Conservation (phyloP, 2,797 vertebrate species). For the Philypnodon macrostomus region DNA sequence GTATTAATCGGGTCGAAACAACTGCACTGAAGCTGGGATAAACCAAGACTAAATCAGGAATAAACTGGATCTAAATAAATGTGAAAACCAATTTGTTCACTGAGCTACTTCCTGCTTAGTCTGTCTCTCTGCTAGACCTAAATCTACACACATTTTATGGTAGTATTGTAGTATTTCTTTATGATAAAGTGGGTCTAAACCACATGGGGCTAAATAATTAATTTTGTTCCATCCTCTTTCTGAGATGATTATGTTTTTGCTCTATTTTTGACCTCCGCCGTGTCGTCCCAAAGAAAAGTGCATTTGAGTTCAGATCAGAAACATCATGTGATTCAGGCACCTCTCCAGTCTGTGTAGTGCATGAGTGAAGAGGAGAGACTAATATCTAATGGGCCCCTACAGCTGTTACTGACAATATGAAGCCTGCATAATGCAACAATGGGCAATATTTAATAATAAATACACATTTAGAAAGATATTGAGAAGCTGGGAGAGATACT, state of each 20-base stretch:
- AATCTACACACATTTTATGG: too few relatives aligned
- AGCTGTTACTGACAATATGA: slow-evolving; percentile 52
- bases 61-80: too few relatives aligned
- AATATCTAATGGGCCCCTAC: slow-evolving; percentile 59
- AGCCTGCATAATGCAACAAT: slow-evolving; percentile 40
- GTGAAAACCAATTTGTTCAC: too few relatives aligned
- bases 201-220: too few relatives aligned
- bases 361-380: slow-evolving; percentile 52
- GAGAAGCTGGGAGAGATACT: slow-evolving; percentile 13
- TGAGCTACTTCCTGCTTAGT: too few relatives aligned
- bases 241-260: slow-evolving; percentile 18
- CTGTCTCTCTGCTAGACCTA: too few relatives aligned
- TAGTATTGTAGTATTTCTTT: too few relatives aligned
- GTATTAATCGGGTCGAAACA: too few relatives aligned
- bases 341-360: slow-evolving; percentile 45
- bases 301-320: neutral
- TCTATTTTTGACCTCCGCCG: slow-evolving; percentile 6
- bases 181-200: too few relatives aligned
- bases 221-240: too few relatives aligned
- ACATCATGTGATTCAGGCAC: slow-evolving; percentile 48
- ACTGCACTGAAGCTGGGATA: too few relatives aligned
- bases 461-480: slow-evolving; percentile 10
- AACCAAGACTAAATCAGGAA: too few relatives aligned
- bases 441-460: slow-evolving; percentile 46
- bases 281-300: neutral